These are phyloP conservation scores for Seison nebaliae DNA, from an alignment of 1,140 invertebrate genomes.

Conservation along the genomic window DNA sequence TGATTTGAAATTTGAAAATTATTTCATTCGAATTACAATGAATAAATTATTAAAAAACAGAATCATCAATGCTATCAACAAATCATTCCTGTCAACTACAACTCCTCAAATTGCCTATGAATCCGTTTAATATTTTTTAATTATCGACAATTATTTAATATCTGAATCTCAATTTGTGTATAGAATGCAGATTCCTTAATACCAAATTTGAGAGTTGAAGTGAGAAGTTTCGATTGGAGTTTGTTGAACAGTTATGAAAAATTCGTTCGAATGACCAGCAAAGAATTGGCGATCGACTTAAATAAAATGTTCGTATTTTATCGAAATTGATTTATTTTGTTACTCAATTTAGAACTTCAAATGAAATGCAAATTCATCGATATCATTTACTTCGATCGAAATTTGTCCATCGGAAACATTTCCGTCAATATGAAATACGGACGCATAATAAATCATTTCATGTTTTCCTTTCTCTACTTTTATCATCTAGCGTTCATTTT, in stretches of 20 bases:
- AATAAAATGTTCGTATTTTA: constrained; percentile 38
- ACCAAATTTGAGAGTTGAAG: constrained; percentile 49
- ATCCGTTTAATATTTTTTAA: too few relatives aligned
- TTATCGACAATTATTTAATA: too few relatives aligned
- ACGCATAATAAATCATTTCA: constrained; percentile 65
- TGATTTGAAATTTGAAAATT: too few relatives aligned
- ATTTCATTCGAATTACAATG: too few relatives aligned
- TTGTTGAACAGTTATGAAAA: constrained; percentile 59
- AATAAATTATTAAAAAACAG: too few relatives aligned
- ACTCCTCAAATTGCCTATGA: too few relatives aligned
- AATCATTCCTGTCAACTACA: too few relatives aligned
- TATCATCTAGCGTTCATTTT: constrained; percentile 5
- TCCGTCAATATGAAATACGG: constrained; percentile 75
- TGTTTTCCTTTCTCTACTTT: constrained; percentile 25
- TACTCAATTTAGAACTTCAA: neutral
- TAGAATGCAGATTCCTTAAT: too few relatives aligned
- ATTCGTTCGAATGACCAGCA: constrained; percentile 49
- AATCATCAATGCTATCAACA: too few relatives aligned
- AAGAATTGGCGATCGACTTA: constrained; percentile 45
- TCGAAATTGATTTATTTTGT: neutral
- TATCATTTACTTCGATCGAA: constrained; percentile 56
- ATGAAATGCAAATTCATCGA: constrained; percentile 32
- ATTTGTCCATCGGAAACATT: constrained; percentile 69
- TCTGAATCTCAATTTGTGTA: too few relatives aligned
- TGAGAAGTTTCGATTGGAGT: constrained; percentile 52